A percentile compares a stretch with the other conserved stretches of the same genome.
Evolutionary conservation across 2,113 vertebrate species (phyloP).

Genomic region (Protobothrops mucrosquamatus): DNA sequence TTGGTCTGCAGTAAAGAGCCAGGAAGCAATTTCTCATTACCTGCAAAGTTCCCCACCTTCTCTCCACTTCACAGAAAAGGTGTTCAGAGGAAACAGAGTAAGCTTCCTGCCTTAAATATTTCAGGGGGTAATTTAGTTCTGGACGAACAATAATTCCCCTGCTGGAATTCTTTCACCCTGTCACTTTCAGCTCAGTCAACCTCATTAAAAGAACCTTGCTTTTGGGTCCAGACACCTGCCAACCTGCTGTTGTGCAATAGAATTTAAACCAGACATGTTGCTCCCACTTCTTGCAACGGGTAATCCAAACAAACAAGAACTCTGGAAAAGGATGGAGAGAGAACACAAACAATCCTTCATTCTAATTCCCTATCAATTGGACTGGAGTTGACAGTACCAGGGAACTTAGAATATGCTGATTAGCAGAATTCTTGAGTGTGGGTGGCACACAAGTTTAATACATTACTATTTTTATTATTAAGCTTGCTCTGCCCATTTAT

Average conservation of each 20-base stretch:
- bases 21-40: neutral
- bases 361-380: neutral
- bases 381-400: neutral
- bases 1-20: neutral
- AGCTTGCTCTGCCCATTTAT: neutral
- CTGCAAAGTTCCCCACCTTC: neutral
- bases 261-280: neutral
- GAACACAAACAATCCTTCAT: neutral
- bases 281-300: neutral
- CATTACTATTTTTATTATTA: neutral
- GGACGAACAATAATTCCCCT: neutral
- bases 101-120: neutral
- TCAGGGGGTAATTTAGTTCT: neutral
- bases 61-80: neutral
- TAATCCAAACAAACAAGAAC: neutral
- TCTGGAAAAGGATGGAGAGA: neutral
- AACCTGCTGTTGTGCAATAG: neutral
- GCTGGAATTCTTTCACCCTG: neutral
- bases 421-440: neutral
- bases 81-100: neutral
- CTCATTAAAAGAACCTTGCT: neutral
- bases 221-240: neutral
- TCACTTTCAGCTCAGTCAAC: neutral
- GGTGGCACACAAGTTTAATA: neutral
- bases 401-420: neutral